Evolutionary conservation across 2,888 invertebrate species (phyloP), one percentile per base, ranked within the genome.

Genomic region (Monochamus alternatus): DNA sequence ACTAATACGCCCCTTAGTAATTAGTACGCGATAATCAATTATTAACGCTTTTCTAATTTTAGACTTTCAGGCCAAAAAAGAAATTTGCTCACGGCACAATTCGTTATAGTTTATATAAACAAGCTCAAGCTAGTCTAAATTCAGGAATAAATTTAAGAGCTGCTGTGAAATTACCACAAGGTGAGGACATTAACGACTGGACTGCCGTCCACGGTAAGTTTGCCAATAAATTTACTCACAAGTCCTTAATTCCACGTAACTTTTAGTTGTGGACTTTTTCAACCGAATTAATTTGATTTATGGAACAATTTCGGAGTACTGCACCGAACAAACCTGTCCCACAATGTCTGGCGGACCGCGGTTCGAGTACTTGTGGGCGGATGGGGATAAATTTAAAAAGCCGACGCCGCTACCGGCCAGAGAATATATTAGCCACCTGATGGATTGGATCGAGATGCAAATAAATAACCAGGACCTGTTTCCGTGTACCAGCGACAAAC

Each of bases 41-140:
- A 52, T 74, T 74, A 44, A 66, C 59, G 64, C 47, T 66, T 73
- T 69, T 75, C 78, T 78, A 81, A 80, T 89, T 89, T 32, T 83
- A 97, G 97, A 97, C 97, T 32, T 97, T 97, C 88, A 91, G 95
- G 75, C 97, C 97, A 5, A 96, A 95, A 88, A 97, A 97, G 87
- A 93, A 93, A 80, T 96, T 97, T 88, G 93, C 95, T 66, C 95
- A 95, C 71, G 97, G 97, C 4, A 97, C 97, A 7, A 90, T 97
- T 81, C 91, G 96, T 64, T 96, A 96, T 88, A 95, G 96, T 68
- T 90, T 97, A 43, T 95, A 97, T 86, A 97, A 97, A 88, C 96
- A 96, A 85, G 97, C 97, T 0, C 95, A 96, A 88, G 97, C 97
- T 12, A 97, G 96, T 70, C 89, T 97, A 22, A 95, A 95, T 88